Percentiles rank a stretch among this genome's conserved stretches.
phyloP scores from a whole-genome alignment of 1,140 invertebrate genomes.

The Melipona quadrifasciata region DNA sequence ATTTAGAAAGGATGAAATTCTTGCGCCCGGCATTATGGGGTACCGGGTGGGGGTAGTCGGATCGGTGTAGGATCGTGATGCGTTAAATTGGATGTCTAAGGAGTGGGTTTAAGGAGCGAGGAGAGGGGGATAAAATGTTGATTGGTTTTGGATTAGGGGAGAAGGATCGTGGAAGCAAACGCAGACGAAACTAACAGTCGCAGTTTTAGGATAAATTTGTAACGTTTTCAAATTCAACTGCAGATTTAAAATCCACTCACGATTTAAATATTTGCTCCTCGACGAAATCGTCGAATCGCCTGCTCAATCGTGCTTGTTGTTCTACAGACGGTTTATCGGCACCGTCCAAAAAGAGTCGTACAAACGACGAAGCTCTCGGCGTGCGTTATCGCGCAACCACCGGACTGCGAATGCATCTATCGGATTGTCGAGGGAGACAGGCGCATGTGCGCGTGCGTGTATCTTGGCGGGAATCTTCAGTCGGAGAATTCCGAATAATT shows the following conservation, averaged over 20 bases:
- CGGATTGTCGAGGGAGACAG: conserved; percentile 15
- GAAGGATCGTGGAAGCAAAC: too few relatives aligned
- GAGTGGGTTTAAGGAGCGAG: too few relatives aligned
- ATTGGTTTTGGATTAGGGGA: not conserved
- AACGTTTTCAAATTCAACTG: too few relatives aligned
- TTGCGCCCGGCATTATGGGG: not conserved
- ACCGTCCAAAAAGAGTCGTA: too few relatives aligned
- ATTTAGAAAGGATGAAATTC: conserved; percentile 33
- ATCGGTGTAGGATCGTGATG: not conserved
- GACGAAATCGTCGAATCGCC: too few relatives aligned
- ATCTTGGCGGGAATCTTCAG: conserved; percentile 62
- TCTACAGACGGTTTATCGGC: too few relatives aligned
- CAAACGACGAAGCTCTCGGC: too few relatives aligned
- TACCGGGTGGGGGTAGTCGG: too few relatives aligned
- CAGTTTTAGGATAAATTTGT: not conserved
- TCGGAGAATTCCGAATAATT: conserved; percentile 66
- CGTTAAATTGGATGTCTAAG: not conserved
- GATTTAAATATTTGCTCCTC: too few relatives aligned
- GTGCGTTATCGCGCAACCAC: conserved; percentile 61
- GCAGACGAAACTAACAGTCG: not conserved
- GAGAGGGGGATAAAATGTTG: not conserved
- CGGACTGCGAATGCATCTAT: conserved; percentile 65
- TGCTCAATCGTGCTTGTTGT: too few relatives aligned
- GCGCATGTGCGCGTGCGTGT: conserved; percentile 19
- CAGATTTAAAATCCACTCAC: too few relatives aligned